Conservation (phyloP, 2,888 invertebrate species). For the Hyposoter dolosus region DNA sequence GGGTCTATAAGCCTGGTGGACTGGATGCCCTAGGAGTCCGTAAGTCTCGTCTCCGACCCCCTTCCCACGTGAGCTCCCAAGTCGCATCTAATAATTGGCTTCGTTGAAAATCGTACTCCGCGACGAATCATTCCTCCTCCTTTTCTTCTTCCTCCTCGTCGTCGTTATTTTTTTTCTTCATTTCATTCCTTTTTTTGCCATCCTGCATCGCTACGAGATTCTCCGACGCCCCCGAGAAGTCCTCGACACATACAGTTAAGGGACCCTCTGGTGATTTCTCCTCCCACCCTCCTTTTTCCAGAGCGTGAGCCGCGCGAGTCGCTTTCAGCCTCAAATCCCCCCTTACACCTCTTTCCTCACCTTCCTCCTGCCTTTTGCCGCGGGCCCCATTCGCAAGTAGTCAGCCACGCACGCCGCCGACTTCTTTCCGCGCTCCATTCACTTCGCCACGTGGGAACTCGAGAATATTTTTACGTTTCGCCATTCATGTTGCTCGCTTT, state of each 20-base stretch:
- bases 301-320: constrained; percentile 58
- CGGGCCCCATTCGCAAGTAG: constrained; percentile 62
- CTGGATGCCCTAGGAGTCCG: constrained; percentile 61
- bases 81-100: constrained; percentile 84
- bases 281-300: constrained; percentile 43
- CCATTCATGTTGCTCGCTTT: constrained; percentile 82
- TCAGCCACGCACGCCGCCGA: constrained; percentile 66
- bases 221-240: constrained; percentile 48
- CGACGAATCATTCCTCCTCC: constrained; percentile 78
- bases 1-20: constrained; percentile 58
- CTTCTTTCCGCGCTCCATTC: constrained; percentile 75
- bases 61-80: constrained; percentile 66
- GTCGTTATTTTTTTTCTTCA: constrained; percentile 5
- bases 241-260: constrained; percentile 37
- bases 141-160: constrained; percentile 47
- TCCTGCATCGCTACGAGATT: constrained; percentile 68
- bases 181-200: constrained; percentile 38
- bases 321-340: constrained; percentile 61
- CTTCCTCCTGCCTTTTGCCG: constrained; percentile 34
- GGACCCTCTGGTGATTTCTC: constrained; percentile 55
- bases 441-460: constrained; percentile 83
- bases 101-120: constrained; percentile 84
- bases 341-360: constrained; percentile 6
- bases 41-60: constrained; percentile 56
- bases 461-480: constrained; percentile 83